Base-by-base conservation (phyloP, 2,113 vertebrate genomes). In the Panthera tigris region DNA sequence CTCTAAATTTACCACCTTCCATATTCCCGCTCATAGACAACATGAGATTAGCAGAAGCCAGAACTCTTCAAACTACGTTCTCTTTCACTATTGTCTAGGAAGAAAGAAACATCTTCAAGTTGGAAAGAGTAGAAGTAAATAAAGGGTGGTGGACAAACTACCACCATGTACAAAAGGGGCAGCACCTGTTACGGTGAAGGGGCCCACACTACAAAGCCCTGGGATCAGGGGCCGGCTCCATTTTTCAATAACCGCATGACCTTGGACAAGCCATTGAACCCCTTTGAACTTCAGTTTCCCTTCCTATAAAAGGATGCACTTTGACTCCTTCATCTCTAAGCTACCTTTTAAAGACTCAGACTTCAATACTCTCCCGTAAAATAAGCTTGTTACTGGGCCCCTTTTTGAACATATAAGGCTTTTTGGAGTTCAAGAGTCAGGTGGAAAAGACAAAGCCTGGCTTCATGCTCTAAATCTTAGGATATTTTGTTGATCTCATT, bases 1-100 rank as follows among this genome's bases (percentile, higher is more conserved):
- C 61, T 91, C 88, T 89, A 74, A 86, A 92, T 89, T 83, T 91
- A 91, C 88, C 71, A 41, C 33, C 48, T 52, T 89, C 68, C 81
- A 6, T 29, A 52, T 52, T 78, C 74, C 73, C 68, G 18, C 14
- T 73, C 27, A 55, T 84, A 50, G 45, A 57, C 68, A 19, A 23
- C 29, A 16, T 41, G 31, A 57, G 57, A 45, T 78, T 71, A 95
- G 69, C 73, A 89, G 39, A 61, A 94, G 69, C 31, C 87, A 87
- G 73, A 69, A 65, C 81, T 94, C 57, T 61, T 89, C 83, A 87
- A 69, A 76, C 16, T n/a, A 41, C 68, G 31, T 87, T 85, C 73
- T 96, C 76, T 97, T 89, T 78, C 9, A 33, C 25, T 63, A 63
- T 83, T 73, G 45, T 91, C 48, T 82, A 13, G 78, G 33, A 94